Base-by-base conservation (phyloP, 2,888 invertebrate species). In the Dexiosoma caninum region DNA sequence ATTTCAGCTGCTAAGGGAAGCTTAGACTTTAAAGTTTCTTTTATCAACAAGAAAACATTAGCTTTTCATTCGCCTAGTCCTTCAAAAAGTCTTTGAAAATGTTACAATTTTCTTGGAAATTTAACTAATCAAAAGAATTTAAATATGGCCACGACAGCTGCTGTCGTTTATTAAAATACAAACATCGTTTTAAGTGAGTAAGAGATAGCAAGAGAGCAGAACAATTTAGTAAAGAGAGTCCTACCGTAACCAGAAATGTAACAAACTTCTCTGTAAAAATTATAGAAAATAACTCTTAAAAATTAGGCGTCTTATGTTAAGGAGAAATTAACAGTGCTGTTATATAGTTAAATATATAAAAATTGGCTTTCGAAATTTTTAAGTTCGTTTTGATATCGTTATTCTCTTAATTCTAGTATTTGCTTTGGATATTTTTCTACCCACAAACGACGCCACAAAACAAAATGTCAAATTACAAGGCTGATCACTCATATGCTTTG, bases 131-230 rank as follows among this genome's bases (percentile, higher is more conserved):
- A 64, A 76, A 82, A 82, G 77, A 77, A 81, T 80, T 81, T 80
- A 82, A 84, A 84, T 78, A 83, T 84, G 84, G 83, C 84, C 79
- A 80, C 84, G 77, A 72, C 77, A 81, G 72, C 81, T 72, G 81
- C 72, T 76, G 80, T 69, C 64, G 77, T 64, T 77, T 64, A 67
- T 72, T 59, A 67, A 80, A 69, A 69, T 49, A 44, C 55, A 67
- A 67, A 57, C 72, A 57, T 74, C 81, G 77, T 74, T 37, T 69
- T 23, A 21, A 42, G 9, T 23, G 55, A 55, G 35, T 55, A 66
- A 66, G 14, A 14, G 49, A 55, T 35, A 60, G 57, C 49, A 12
- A 2, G 14, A 30, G n/a, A 14, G 55, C 6, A 2, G 6, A 21
- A 8, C 2, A 10, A 8, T 10, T 27, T 59, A 9, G 19, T 0